phyloP scores from a whole-genome alignment of 2,113 vertebrate genomes.

The Neodon shergylaensis region DNA sequence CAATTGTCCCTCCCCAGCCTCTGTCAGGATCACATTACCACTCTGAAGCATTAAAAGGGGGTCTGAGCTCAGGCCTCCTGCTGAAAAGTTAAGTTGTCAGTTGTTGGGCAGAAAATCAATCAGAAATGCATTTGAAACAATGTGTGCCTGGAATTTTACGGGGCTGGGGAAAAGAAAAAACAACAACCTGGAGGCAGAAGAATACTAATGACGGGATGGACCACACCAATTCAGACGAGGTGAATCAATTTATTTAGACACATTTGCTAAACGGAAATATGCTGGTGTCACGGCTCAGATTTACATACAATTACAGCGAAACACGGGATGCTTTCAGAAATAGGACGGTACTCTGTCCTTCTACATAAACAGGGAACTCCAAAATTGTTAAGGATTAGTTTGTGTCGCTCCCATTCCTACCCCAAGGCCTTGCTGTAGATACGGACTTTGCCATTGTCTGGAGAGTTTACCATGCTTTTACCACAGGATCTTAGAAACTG shows the following conservation, averaged over 20 bases:
- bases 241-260: constrained; percentile 63
- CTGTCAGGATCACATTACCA: constrained; percentile 69
- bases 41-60: constrained; percentile 45
- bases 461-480: not conserved
- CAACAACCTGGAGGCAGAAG: constrained; percentile 36
- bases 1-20: constrained; percentile 71
- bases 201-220: constrained; percentile 57
- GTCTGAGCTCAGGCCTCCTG: constrained; percentile 55
- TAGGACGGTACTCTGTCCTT: constrained; percentile 1
- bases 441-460: not conserved
- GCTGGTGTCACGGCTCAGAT: constrained; percentile 24
- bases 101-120: constrained; percentile 81
- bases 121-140: constrained; percentile 77
- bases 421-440: not conserved
- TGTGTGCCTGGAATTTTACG: constrained; percentile 60
- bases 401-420: not conserved
- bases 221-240: constrained; percentile 29
- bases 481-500: not conserved
- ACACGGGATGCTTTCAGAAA: constrained; percentile 55
- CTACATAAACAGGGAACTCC: constrained; percentile 27
- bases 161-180: not conserved
- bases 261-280: constrained; percentile 45
- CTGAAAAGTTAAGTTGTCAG: constrained; percentile 77
- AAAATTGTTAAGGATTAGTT: constrained; percentile 25
- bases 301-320: constrained; percentile 63